Evolutionary conservation across 2,888 invertebrate species (phyloP).

Genomic region (Cheilosia vernalis): DNA sequence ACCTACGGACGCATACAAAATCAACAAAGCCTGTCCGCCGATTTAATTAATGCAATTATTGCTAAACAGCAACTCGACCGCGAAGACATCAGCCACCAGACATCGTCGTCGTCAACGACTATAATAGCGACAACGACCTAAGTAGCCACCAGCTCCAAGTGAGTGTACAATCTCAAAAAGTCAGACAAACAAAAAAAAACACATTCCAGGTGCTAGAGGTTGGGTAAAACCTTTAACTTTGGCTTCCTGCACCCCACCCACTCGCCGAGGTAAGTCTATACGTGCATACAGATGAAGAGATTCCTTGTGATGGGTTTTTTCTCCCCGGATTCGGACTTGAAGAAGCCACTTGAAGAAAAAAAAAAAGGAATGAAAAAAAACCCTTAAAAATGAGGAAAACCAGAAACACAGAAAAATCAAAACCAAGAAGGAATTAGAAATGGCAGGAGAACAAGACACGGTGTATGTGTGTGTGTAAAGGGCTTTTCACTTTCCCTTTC

Average conservation of each 20-base stretch:
- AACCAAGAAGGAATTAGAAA: constrained; percentile 58
- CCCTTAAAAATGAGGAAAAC: constrained; percentile 31
- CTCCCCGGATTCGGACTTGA: constrained; percentile 47
- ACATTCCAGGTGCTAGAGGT: constrained; percentile 29
- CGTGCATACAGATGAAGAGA: constrained; percentile 42
- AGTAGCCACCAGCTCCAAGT: constrained; percentile 50
- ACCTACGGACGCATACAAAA: not conserved
- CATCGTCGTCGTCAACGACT: constrained; percentile 17
- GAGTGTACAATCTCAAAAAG: not conserved
- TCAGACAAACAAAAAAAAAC: not conserved
- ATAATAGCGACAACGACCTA: constrained; percentile 50
- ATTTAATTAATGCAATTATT: constrained; percentile 74
- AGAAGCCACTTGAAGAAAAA: constrained; percentile 47
- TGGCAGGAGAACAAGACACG: constrained; percentile 20
- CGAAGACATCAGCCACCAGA: constrained; percentile 66
- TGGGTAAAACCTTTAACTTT: constrained; percentile 28
- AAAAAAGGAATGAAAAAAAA: not conserved
- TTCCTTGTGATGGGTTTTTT: constrained; percentile 51
- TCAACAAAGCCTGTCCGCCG: constrained; percentile 38
- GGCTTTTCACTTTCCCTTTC: constrained; percentile 74
- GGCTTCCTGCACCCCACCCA: constrained; percentile 7
- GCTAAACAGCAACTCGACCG: constrained; percentile 73
- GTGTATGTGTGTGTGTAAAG: constrained; percentile 54
- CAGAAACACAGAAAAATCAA: constrained; percentile 61
- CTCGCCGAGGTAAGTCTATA: not conserved